Conservation (phyloP, 2,113 vertebrate genomes). For the Onychorhynchus coronatus region DNA sequence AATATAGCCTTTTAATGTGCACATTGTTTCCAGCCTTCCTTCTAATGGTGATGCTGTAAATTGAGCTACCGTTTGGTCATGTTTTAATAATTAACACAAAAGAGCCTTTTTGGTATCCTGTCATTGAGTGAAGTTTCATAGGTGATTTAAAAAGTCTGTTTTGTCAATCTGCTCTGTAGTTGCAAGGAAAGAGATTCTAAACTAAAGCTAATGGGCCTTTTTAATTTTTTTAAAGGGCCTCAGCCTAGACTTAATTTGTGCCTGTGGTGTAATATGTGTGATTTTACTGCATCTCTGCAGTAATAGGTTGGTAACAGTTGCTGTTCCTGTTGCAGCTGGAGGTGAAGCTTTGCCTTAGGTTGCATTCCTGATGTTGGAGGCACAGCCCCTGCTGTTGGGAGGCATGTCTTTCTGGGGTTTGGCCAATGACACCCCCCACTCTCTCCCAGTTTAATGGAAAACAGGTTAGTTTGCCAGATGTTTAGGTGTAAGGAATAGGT, state of each 20-base stretch:
- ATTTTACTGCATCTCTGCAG: neutral
- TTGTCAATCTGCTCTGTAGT: constrained; percentile 32
- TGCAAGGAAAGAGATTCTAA: constrained; percentile 17
- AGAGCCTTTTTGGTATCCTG: constrained; percentile 39
- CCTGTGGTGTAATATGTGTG: neutral
- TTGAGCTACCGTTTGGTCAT: neutral
- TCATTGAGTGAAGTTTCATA: constrained; percentile 30
- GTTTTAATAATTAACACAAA: constrained; percentile 66
- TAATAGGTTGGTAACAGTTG: neutral
- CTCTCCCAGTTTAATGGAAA: neutral
- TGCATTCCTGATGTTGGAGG: neutral
- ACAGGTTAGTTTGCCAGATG: neutral
- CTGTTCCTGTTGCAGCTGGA: neutral
- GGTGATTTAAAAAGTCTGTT: constrained; percentile 52
- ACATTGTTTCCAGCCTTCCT: constrained; percentile 47
- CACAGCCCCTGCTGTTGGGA: neutral
- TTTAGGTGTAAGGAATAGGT: neutral
- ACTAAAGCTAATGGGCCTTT: constrained; percentile 19
- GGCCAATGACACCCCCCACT: neutral
- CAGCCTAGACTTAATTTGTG: constrained; percentile 5
- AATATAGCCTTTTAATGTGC: constrained; percentile 24
- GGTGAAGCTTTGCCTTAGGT: neutral
- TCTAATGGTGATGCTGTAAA: constrained; percentile 39
- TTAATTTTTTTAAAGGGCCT: neutral
- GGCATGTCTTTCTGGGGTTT: neutral